These are phyloP conservation scores for Lamproptera curius DNA, from an alignment of 2,888 invertebrate species.

Conservation along the genomic window DNA sequence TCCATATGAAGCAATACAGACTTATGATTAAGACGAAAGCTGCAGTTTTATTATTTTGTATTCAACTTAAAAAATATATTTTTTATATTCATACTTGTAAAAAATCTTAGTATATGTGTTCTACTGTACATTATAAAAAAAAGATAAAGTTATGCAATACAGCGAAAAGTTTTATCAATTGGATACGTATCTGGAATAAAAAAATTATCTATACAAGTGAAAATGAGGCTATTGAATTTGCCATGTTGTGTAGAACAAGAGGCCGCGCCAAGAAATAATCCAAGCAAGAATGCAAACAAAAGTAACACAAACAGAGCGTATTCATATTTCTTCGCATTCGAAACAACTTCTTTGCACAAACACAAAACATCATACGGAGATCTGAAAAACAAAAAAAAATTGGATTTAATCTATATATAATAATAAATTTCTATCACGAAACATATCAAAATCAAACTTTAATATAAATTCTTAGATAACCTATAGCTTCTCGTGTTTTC, in stretches of 20 bases:
- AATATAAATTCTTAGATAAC: constrained; percentile 29
- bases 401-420: too few species aligned
- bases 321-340: constrained; percentile 43
- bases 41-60: too few species aligned
- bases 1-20: too few species aligned
- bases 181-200: constrained; percentile 44
- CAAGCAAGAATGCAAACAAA: constrained; percentile 41
- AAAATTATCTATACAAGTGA: constrained; percentile 57
- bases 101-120: not conserved
- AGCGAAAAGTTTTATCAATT: constrained; percentile 44
- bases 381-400: constrained; percentile 42
- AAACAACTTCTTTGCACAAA: constrained; percentile 47
- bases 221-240: constrained; percentile 57
- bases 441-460: constrained; percentile 1
- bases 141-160: constrained; percentile 14
- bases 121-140: not conserved
- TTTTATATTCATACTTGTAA: too few species aligned
- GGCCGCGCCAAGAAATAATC: constrained; percentile 56
- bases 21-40: too few species aligned
- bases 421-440: not conserved
- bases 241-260: constrained; percentile 56
- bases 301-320: constrained; percentile 37
- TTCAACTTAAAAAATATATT: too few species aligned
- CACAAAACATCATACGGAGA: constrained; percentile 50
- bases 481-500: constrained; percentile 55